Evolutionary conservation across 1,140 invertebrate genomes (phyloP).

Genomic region (Charaxes varanes): DNA sequence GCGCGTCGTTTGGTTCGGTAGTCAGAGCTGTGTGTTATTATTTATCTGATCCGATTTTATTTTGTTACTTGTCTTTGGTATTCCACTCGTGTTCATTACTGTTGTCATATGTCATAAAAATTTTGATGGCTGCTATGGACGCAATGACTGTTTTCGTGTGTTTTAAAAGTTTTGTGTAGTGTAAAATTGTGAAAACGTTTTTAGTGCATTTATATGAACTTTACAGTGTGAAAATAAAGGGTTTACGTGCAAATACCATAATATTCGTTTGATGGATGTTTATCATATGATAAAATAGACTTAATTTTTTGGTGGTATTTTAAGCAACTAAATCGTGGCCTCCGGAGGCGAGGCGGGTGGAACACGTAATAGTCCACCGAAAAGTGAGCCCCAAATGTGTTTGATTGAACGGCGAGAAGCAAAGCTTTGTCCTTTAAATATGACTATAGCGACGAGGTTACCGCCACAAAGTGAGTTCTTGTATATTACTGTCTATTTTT

Average conservation of each 20-base stretch:
- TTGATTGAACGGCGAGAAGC: constrained; percentile 41
- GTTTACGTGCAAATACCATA: constrained; percentile 2
- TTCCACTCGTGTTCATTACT: not conserved
- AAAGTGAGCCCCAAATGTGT: constrained; percentile 49
- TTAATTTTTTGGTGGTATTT: no score
- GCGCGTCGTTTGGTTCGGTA: constrained; percentile 10
- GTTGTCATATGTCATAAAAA: not conserved
- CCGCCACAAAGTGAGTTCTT: constrained; percentile 53
- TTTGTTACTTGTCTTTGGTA: constrained; percentile 1
- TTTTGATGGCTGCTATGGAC: not conserved
- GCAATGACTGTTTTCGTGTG: not conserved
- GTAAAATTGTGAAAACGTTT: not conserved
- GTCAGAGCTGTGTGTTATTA: not conserved
- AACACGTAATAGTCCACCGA: constrained; percentile 32
- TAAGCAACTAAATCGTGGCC: constrained; percentile 46
- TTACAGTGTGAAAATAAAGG: not conserved
- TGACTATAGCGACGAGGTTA: constrained; percentile 57
- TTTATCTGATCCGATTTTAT: not conserved
- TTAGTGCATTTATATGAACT: not conserved
- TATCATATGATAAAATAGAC: no score
- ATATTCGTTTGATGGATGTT: no score
- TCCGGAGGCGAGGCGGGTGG: constrained; percentile 34
- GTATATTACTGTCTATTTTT: not conserved
- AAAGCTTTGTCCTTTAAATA: constrained; percentile 45
- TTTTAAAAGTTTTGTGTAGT: not conserved